Base-by-base conservation (phyloP, 2,113 vertebrate genomes). In the Xiphias gladius region DNA sequence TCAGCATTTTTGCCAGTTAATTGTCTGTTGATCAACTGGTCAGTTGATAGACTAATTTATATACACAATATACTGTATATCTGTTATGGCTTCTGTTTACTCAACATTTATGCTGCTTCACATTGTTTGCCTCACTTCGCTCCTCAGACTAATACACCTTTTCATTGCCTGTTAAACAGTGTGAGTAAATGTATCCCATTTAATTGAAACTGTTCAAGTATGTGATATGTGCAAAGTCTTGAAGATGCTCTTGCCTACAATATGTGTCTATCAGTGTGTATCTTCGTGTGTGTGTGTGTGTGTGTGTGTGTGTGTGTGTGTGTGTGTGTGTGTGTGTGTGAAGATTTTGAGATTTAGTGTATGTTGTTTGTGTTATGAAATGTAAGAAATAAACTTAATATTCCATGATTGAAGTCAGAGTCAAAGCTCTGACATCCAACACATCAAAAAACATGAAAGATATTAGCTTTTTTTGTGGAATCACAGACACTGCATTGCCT, bases 401-500 rank as follows among this genome's bases (percentile, higher is more conserved):
- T 76, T 75, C 76, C 4, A 76, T 48, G 20, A 59, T 52, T 50
- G 10, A 69, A 50, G 19, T 76, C 2, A 0, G 24, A 59, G n/a
- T 63, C 62, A 46, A 72, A 76, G 59, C 66, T 64, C 59, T 54
- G 39, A 79, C 48, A 17, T 41, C n/a, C 39, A 76, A 72, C 57
- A n/a, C 50, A 28, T 50, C 52, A 76, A 67, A 71, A 82, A 37
- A 55, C 20, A 65, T 20, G 32, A 85, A 39, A 83, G 6, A 67
- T 72, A 12, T 39, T 11, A 87, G 64, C 26, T 6, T 70, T 67
- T 78, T 76, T 37, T 70, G 62, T 76, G 64, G 0, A 80, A 46
- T 75, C 73, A 79, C 35, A 39, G 17, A 63, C 71, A 72, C 79
- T 86, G 54, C 80, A 85, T 91, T 89, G 89, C 88, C 88, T 91